Conservation (phyloP, 2,113 vertebrate genomes). For the Vanacampus margaritifer region DNA sequence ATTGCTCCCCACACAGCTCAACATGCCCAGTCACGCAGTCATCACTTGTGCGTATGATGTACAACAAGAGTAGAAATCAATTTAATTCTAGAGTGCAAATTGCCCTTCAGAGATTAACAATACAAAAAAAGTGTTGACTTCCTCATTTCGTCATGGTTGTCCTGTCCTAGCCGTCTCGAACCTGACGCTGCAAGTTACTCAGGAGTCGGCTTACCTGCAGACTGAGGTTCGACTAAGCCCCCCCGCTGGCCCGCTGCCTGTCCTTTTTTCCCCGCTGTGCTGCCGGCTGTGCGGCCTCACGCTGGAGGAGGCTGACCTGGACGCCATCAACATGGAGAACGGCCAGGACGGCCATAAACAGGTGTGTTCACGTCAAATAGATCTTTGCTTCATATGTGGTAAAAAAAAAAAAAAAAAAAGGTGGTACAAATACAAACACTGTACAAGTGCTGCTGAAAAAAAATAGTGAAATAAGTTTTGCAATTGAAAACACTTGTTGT, state of each 20-base stretch:
- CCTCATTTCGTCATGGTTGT: background rate
- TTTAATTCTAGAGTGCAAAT: too few species aligned
- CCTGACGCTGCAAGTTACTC: slow-evolving; percentile 53
- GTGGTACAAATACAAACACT: too few species aligned
- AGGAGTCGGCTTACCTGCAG: slow-evolving; percentile 68
- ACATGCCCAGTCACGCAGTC: too few species aligned
- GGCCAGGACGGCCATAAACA: slow-evolving; percentile 70
- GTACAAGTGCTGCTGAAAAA: too few species aligned
- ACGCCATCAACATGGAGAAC: slow-evolving; percentile 34
- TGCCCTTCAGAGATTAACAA: too few species aligned
- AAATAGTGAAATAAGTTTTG: too few species aligned
- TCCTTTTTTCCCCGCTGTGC: slow-evolving; percentile 84
- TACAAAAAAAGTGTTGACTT: background rate
- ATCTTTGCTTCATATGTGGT: too few species aligned
- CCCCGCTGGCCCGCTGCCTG: slow-evolving; percentile 71
- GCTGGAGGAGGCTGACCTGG: slow-evolving; percentile 76
- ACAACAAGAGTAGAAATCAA: too few species aligned
- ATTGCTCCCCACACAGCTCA: too few species aligned
- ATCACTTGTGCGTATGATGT: too few species aligned
- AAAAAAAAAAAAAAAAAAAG: too few species aligned
- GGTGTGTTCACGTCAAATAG: background rate
- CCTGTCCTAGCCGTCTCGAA: slow-evolving; percentile 59
- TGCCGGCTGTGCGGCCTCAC: slow-evolving; percentile 87
- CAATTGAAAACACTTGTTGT: too few species aligned
- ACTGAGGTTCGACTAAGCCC: slow-evolving; percentile 40